Base-by-base conservation (phyloP, 2,888 invertebrate species). In the Synanthedon vespiformis region DNA sequence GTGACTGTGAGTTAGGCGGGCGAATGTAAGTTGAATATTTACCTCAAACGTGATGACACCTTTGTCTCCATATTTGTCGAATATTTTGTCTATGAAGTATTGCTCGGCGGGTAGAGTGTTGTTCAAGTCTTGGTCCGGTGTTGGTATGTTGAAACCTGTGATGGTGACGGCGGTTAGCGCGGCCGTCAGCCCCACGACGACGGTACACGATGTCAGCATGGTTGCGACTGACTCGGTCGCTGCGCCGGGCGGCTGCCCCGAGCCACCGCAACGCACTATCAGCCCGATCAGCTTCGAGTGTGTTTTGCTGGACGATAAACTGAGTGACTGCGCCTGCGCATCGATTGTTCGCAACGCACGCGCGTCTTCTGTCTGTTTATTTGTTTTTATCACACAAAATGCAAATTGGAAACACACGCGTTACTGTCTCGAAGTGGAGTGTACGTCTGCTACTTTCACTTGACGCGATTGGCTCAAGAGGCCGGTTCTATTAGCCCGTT, bases 41-140 rank as follows among this genome's bases (percentile, higher is more conserved):
- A 88, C 89, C 79, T 90, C 90, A 60, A 89, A 89, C 27, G 88
- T 87, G 63, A 90, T 89, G 57, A 88, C 72, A 51, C 88, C 89
- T 64, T 83, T 81, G 58, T 88, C 77, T 22, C 90, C 90, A 61
- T 90, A 90, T 65, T 90, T 90, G 61, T 82, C 76, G 66, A 90
- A 90, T 63, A 89, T 88, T 66, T 86, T 82, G 59, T 81, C 74
- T 57, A 89, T 83, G 69, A 88, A 89, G 66, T 83, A 89, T 59
- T 77, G 74, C 64, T 88, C 84, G 1, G 86, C 83, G 34, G 73
- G 74, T 40, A 72, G 56, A 2, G 79, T 75, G 62, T 70, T 75
- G 68, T 79, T 77, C 55, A 61, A 52, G 49, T 67, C 64, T 18
- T 59, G 56, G 16, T 57, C 52, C 41, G 52, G 12, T 40, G 53